A percentile compares a stretch with the other conserved stretches of the same genome.
Conservation (phyloP, 1,140 invertebrate species). For the Caenorhabditis remanei region DNA sequence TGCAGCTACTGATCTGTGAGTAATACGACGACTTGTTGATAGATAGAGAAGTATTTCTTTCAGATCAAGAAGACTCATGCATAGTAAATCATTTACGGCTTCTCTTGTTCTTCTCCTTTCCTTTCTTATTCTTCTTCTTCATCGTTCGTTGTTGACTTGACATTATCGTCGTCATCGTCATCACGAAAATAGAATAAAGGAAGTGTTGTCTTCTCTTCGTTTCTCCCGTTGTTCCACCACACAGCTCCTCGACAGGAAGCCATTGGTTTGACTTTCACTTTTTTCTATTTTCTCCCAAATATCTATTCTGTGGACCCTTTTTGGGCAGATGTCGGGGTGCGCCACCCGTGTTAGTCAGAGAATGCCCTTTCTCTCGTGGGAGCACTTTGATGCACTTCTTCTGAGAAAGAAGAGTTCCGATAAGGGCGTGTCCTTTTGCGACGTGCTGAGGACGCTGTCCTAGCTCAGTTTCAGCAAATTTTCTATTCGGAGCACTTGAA, state of each 20-base stretch:
- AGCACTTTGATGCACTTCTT: not conserved
- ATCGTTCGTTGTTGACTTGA: not conserved
- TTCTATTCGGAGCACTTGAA: too few relatives aligned
- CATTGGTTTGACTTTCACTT: not conserved
- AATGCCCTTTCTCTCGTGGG: not conserved
- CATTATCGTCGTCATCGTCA: not conserved
- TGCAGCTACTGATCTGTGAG: not conserved
- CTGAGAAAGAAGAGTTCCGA: too few relatives aligned
- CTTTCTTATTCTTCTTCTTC: not conserved
- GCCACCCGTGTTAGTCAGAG: not conserved
- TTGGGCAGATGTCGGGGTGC: not conserved
- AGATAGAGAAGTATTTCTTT: not conserved
- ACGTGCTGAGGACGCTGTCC: too few relatives aligned
- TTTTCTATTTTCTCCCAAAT: not conserved
- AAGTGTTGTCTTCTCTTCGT: not conserved
- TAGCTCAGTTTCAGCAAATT: too few relatives aligned
- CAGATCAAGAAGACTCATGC: conserved; percentile 41
- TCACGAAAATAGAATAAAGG: conserved; percentile 16
- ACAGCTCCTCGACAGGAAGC: conserved; percentile 4
- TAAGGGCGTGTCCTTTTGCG: not conserved
- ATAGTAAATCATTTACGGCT: conserved; percentile 43
- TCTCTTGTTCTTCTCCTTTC: not conserved
- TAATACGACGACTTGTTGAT: conserved; percentile 13
- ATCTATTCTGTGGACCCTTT: not conserved
- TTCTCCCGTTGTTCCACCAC: not conserved